These are phyloP conservation scores for Lamprologus tigripictilis DNA, from an alignment of 2,113 vertebrate genomes.

Conservation along the genomic window DNA sequence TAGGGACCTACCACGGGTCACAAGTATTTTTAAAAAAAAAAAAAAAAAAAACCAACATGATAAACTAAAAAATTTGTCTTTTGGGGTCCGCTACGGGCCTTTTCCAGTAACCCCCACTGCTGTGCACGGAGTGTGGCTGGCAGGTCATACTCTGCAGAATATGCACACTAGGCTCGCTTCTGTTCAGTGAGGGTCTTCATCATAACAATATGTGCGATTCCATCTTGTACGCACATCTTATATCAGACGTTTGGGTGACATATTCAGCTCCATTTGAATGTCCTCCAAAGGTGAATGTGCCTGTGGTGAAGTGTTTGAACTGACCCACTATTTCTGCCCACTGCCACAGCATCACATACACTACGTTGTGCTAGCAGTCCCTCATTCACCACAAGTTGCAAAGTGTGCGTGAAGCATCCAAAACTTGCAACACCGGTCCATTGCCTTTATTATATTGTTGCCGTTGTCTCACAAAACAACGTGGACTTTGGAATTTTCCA, in stretches of 20 bases:
- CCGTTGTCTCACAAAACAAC: not conserved
- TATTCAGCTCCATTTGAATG: not conserved
- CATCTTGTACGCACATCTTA: not conserved
- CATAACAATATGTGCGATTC: not conserved
- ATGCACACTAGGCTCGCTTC: not conserved
- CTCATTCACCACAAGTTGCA: not conserved
- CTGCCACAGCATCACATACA: not conserved
- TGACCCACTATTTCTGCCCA: not conserved
- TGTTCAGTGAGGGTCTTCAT: not conserved
- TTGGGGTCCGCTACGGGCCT: not conserved
- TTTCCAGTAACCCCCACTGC: not conserved
- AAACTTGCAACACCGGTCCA: not conserved
- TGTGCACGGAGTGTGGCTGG: not conserved
- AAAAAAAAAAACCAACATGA: not conserved
- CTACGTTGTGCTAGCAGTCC: not conserved
- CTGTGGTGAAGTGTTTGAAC: not conserved
- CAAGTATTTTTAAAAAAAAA: not conserved
- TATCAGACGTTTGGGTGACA: not conserved
- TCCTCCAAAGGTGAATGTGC: not conserved
- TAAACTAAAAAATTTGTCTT: not conserved
- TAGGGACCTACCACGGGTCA: no score
- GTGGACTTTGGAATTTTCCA: not conserved
- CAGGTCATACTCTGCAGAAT: not conserved
- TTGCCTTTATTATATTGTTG: not conserved
- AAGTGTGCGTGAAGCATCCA: not conserved